Conservation (phyloP, 2,113 vertebrate species). For the Ptyas mucosa region DNA sequence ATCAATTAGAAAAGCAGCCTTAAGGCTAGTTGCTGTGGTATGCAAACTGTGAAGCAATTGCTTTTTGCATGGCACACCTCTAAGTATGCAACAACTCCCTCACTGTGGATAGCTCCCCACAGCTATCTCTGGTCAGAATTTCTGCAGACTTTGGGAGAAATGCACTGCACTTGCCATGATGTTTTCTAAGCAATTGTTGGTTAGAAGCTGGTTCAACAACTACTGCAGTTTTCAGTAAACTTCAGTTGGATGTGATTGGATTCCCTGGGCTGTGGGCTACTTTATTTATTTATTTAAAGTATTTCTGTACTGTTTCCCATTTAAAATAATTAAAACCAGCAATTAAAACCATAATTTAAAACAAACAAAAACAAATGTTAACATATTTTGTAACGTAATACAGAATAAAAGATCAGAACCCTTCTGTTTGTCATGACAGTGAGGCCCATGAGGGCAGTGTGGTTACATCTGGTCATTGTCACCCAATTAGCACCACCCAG, state of each 20-base stretch:
- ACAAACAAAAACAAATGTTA: neutral
- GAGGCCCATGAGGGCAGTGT: neutral
- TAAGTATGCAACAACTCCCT: neutral
- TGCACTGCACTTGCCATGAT: neutral
- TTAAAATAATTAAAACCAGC: neutral
- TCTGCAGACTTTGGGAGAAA: neutral
- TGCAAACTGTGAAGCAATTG: neutral
- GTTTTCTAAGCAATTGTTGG: neutral
- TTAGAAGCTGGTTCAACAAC: neutral
- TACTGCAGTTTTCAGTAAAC: neutral
- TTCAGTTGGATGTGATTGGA: neutral
- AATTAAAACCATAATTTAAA: neutral
- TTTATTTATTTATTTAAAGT: neutral
- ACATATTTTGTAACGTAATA: neutral
- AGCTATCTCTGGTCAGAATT: neutral
- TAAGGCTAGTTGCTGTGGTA: slow-evolving; percentile 14
- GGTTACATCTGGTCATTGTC: neutral
- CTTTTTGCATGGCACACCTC: neutral
- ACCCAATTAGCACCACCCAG: neutral
- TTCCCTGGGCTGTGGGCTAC: neutral
- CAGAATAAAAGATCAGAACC: neutral
- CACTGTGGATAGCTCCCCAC: neutral
- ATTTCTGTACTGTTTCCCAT: neutral
- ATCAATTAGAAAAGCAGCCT: slow-evolving; percentile 4
- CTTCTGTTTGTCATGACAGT: neutral